phyloP scores from a whole-genome alignment of 2,113 vertebrate species.

The Microcebus griseorufus region DNA sequence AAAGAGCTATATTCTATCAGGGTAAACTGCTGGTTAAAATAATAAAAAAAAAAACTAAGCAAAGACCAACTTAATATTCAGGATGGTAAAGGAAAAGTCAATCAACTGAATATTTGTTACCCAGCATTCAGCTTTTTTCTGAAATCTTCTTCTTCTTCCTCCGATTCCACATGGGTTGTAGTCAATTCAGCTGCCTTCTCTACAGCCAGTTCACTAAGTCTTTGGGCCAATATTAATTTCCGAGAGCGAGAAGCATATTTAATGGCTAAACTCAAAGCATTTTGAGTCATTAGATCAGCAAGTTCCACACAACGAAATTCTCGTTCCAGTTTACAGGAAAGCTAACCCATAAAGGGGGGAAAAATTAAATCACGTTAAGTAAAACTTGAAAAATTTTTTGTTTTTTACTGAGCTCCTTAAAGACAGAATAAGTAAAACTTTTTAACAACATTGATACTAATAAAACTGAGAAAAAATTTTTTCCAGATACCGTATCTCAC shows the following conservation, averaged over 20 bases:
- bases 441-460: background rate
- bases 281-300: constrained; percentile 94
- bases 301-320: constrained; percentile 97
- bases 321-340: constrained; percentile 95
- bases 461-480: constrained; percentile 4
- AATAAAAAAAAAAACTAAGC: no score
- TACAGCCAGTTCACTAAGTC: constrained; percentile 91
- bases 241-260: constrained; percentile 95
- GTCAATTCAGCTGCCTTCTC: constrained; percentile 89
- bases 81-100: constrained; percentile 26
- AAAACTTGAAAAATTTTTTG: background rate
- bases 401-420: background rate
- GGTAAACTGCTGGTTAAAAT: no score
- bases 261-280: constrained; percentile 92
- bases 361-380: background rate
- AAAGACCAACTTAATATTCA: background rate
- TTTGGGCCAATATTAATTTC: constrained; percentile 91
- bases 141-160: constrained; percentile 84
- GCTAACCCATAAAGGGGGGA: constrained; percentile 80
- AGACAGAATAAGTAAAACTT: background rate
- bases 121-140: constrained; percentile 75
- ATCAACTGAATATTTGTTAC: constrained; percentile 80
- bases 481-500: background rate
- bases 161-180: constrained; percentile 65
- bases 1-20: background rate